Percentiles rank a stretch among this genome's conserved stretches.
Evolutionary conservation across 2,113 vertebrate genomes (phyloP).

Genomic region (Harpagus bidentatus): DNA sequence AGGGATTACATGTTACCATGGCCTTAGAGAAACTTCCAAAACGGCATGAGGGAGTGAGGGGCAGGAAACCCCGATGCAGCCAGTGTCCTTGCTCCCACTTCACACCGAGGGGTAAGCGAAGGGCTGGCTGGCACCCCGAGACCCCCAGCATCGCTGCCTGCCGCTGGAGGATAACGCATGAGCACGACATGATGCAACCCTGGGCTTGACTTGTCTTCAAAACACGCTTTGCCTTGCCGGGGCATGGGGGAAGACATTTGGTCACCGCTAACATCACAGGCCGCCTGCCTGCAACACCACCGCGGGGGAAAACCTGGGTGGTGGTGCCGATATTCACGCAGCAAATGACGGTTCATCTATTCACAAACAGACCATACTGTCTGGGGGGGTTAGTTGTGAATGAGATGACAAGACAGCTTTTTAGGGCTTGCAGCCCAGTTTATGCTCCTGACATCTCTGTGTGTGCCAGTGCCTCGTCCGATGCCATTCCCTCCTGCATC

Average conservation of each 20-base stretch:
- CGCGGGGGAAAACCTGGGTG: neutral
- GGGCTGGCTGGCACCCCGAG: rapidly evolving
- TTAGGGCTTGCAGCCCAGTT: neutral
- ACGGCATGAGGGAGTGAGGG: neutral
- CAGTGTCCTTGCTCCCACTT: neutral
- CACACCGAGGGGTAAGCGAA: rapidly evolving
- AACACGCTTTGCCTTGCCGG: neutral
- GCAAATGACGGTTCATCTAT: rapidly evolving
- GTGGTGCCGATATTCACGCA: neutral
- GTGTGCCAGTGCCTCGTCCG: rapidly evolving
- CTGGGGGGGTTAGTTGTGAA: rapidly evolving
- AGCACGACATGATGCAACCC: neutral
- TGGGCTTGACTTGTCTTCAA: neutral
- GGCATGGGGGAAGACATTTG: rapidly evolving
- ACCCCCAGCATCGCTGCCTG: neutral
- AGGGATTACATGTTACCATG: neutral
- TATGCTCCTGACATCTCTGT: neutral
- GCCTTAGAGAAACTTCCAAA: neutral
- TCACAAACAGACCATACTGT: neutral
- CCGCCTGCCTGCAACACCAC: neutral
- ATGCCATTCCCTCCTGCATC: neutral
- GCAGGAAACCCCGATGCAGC: neutral
- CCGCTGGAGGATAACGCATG: rapidly evolving
- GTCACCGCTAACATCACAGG: neutral
- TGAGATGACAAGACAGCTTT: neutral